Evolutionary conservation across 1,140 invertebrate genomes (phyloP), one percentile per base, ranked within the genome.

Genomic region (Elysia chlorotica): DNA sequence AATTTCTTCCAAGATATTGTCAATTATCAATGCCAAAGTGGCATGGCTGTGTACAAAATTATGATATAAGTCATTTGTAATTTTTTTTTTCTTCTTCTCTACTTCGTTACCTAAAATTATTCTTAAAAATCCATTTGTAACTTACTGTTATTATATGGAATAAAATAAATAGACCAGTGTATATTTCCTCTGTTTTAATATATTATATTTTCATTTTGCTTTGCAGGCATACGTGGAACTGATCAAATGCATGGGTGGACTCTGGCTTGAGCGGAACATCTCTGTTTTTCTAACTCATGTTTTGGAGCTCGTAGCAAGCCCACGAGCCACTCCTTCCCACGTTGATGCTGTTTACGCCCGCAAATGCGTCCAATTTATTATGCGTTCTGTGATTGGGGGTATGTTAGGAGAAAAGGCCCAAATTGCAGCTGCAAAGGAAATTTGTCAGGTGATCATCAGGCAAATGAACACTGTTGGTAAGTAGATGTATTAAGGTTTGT

Each of bases 261-360:
- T 92, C 1, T 99, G 98, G 97, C 85, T 99, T 56, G 97, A 99
- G 88, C 91, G 94, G 37, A 97, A 99, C 83, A 90, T 99, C 77
- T 92, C 91, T 57, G 89, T 92, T 0, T 92, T 99, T 78, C 87
- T 99, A 17, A 91, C 91, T 21, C 97, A 99, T 86, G 91, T 99
- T 3, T 86, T 99, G 37, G 96, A 98, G 79, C 87, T 99, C 71
- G 96, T 97, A 0, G 93, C 95, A 0, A 89, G 88, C 89, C 95
- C 96, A 0, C 97, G 96, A 88, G 94, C 95, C 19, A 94, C 95
- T 0, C 94, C 93, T 17, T 95, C 95, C 0, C 97, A 99, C 84
- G 95, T 99, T 5, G 98, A 99, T 88, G 96, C 96, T 36, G 96
- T 99, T 2, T 98, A 98, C 87, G 98, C 96, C 0, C 90, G 98